Base-by-base conservation (phyloP, 2,113 vertebrate species). In the Callipepla squamata region DNA sequence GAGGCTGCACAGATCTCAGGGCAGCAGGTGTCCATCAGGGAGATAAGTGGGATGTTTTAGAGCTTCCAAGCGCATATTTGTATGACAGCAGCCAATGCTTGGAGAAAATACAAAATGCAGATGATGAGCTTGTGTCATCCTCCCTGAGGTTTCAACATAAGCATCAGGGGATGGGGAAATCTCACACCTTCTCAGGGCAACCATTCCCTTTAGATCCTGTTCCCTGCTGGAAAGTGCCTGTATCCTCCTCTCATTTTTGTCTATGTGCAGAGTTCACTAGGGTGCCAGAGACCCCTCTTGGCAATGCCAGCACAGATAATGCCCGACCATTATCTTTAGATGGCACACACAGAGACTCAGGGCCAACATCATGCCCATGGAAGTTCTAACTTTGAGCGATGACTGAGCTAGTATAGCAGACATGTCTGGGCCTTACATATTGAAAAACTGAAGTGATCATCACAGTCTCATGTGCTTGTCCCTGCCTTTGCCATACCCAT, bases 291-390 rank as follows among this genome's bases (percentile, higher is more conserved):
- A 8, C 18, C 14, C 65, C 42, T 8, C 20, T 23, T 16, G 38
- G 50, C 30, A 45, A 45, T 22, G 44, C 30, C 61, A 15, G 42
- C 42, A 40, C 42, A 45, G 42, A 13, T 20, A 62, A 22, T 72
- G 16, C 4, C 61, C 47, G 40, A 2, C 11, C 7, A 5, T 61
- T 38, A 42, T 9, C 28, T 28, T 36, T 21, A 0, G 4, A 8
- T 0, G 3, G 10, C 65, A 42, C 28, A 7, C 13, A 59, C 11
- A 36, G 22, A 25, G 16, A 34, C 67, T 14, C 61, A 87, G 66
- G 34, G 5, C 25, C 32, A 78, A 19, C 57, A 55, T 42, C 30
- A 34, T 22, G 47, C 28, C 89, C 2, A 1, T 67, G 16, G 25
- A 51, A 57, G 20, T 17, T 78, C 22, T 55, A 32, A 4, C 23